These are phyloP conservation scores for Tenthredo amoena DNA, from an alignment of 2,888 invertebrate species.

Conservation along the genomic window DNA sequence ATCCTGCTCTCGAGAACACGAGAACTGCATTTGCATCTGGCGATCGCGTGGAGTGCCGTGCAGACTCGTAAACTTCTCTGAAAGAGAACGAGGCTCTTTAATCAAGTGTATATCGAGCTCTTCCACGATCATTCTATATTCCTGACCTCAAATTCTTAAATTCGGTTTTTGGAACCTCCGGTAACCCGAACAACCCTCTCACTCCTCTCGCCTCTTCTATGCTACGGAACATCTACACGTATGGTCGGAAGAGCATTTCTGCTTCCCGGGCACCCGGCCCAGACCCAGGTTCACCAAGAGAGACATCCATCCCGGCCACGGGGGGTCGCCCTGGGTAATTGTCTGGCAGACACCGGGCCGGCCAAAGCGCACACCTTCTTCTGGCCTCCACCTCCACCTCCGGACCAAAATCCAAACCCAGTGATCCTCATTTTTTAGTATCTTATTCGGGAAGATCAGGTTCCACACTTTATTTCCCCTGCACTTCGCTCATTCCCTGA, in stretches of 20 bases:
- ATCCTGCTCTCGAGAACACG: background rate
- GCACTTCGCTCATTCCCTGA: background rate
- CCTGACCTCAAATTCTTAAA: background rate
- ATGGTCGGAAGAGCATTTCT: slow-evolving; percentile 12
- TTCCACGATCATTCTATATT: background rate
- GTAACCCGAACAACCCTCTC: background rate
- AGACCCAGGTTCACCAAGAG: slow-evolving; percentile 66
- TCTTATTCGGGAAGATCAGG: background rate
- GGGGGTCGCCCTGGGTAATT: slow-evolving; percentile 75
- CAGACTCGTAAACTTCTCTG: background rate
- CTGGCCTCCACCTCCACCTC: slow-evolving; percentile 62
- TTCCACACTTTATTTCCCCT: no score
- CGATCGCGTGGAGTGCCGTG: background rate
- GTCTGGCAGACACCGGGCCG: slow-evolving; percentile 73
- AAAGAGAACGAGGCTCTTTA: background rate
- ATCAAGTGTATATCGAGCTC: background rate
- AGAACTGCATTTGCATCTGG: slow-evolving; percentile 13
- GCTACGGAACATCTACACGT: background rate
- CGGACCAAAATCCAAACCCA: slow-evolving; percentile 65
- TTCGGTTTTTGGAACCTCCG: background rate
- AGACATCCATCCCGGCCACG: slow-evolving; percentile 76
- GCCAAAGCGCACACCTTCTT: slow-evolving; percentile 54
- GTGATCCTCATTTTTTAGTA: slow-evolving; percentile 66
- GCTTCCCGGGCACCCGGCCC: slow-evolving; percentile 38
- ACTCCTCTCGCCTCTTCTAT: background rate